Percentiles rank a stretch among this genome's conserved stretches.
Evolutionary conservation across 2,888 invertebrate genomes (phyloP).

Genomic region (Junonia oenone): DNA sequence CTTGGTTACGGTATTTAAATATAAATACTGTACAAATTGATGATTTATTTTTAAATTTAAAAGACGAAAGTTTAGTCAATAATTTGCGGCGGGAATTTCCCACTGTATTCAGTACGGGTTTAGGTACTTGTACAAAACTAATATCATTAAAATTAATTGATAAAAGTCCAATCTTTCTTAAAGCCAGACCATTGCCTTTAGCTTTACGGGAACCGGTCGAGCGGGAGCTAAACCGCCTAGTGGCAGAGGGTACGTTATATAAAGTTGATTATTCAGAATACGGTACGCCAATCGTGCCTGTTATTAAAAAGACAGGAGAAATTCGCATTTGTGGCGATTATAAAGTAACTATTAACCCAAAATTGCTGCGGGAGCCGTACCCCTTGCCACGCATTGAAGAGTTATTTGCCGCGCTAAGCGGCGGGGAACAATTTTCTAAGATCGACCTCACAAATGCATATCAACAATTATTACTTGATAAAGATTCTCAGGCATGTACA

Average conservation of each 20-base stretch:
- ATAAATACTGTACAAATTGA: too few relatives aligned
- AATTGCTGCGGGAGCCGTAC: too few relatives aligned
- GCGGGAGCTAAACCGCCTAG: background rate
- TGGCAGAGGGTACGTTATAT: background rate
- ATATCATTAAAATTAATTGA: too few relatives aligned
- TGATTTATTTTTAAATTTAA: too few relatives aligned
- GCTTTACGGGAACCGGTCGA: background rate
- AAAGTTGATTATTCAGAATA: background rate
- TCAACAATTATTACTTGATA: constrained; percentile 24
- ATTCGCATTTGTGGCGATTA: too few relatives aligned
- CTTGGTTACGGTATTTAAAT: background rate
- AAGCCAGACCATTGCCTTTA: background rate
- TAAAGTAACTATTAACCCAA: too few relatives aligned
- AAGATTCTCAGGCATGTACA: constrained; percentile 31
- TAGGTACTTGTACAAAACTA: background rate
- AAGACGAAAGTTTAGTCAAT: background rate
- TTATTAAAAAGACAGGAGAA: too few relatives aligned
- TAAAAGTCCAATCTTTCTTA: too few relatives aligned
- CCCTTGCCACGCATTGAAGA: constrained; percentile 30
- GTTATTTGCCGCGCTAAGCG: constrained; percentile 24
- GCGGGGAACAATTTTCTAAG: constrained; percentile 31
- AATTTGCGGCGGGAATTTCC: background rate
- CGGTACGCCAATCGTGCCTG: background rate
- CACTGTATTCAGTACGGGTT: background rate
- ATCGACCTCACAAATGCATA: constrained; percentile 31